Evolutionary conservation across 2,797 vertebrate genomes (phyloP), one percentile per base, ranked within the genome.

Genomic region (Harpagifer antarcticus): DNA sequence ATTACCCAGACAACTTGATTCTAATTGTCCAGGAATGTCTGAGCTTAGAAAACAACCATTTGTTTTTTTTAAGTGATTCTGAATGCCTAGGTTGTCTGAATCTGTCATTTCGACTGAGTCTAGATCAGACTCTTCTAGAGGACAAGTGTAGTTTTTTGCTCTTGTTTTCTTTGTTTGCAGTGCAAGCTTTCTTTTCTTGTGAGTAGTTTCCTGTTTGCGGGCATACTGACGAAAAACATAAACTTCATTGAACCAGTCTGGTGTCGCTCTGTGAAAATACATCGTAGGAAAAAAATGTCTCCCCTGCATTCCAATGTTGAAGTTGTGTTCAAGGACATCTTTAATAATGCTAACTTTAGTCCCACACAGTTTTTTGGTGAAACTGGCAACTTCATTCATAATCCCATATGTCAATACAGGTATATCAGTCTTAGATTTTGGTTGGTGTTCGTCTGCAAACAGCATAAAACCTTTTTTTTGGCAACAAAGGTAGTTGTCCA

Each of bases 321-420:
- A 81, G 65, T 86, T 83, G 68, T 81, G 78, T 15, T 80, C 44
- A 7, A 86, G 37, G 5, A 86, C 3, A 7, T 65, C 68, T 23
- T 57, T 42, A 4, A 78, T 16, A 3, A 75, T 23, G 16, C 16
- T 53, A 3, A 3, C 0, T 48, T 48, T 73, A 1, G 2, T n/a
- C 23, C 50, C 72, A 52, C 76, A 63, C 42, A 86, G 17, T 31
- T 3, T 54, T 42, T 14, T 56, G 14, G 67, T 50, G 56, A 82
- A 84, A 5, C 0, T 2, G 13, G 3, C 16, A 3, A 82, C 59
- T 37, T 86, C 79, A 0, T 0, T 31, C 16, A 84, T 64, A 2
- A 63, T 17, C 0, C 23, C 31, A 0, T 3, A 0, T 9, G 79
- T 84, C 73, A 86, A 63, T 14, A 68, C 9, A 23, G 15, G 0